phyloP scores from a whole-genome alignment of 2,888 invertebrate species.

The Drosophila cognata region DNA sequence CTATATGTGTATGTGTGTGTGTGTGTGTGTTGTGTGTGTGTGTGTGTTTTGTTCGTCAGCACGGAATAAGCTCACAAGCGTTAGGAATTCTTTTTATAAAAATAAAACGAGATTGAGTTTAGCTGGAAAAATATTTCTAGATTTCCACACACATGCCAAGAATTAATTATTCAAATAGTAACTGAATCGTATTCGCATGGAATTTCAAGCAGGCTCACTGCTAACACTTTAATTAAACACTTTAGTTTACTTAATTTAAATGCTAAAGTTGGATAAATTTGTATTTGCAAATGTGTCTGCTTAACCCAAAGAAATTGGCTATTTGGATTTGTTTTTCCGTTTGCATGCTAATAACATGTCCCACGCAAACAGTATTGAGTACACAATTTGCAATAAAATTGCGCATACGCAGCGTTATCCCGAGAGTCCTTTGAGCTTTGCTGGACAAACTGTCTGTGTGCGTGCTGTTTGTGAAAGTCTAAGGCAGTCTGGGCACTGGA shows the following conservation, averaged over 20 bases:
- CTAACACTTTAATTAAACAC: too few species aligned
- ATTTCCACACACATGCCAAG: background rate
- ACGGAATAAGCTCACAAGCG: slow-evolving; percentile 45
- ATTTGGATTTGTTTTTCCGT: background rate
- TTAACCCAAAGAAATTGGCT: background rate
- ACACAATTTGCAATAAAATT: slow-evolving; percentile 58
- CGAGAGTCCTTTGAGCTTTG: slow-evolving; percentile 36
- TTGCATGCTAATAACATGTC: slow-evolving; percentile 33
- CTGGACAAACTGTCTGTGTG: slow-evolving; percentile 5
- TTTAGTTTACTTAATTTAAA: background rate
- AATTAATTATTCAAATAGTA: slow-evolving; percentile 14
- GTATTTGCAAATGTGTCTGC: background rate
- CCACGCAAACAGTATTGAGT: slow-evolving; percentile 53
- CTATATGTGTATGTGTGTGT: slow-evolving; percentile 8
- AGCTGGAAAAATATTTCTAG: slow-evolving; percentile 28
- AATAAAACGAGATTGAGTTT: slow-evolving; percentile 27
- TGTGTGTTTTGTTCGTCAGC: background rate
- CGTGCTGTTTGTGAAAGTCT: slow-evolving; percentile 10
- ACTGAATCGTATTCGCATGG: background rate
- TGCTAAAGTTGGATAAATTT: background rate
- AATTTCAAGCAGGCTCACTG: background rate
- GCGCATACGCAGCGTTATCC: slow-evolving; percentile 69
- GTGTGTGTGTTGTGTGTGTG: slow-evolving; percentile 15
- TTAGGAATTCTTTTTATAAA: slow-evolving; percentile 29
- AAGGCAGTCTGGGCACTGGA: slow-evolving; percentile 10